Base-by-base conservation (phyloP, 1,140 invertebrate species). In the Hyposmocoma kahamanoa region DNA sequence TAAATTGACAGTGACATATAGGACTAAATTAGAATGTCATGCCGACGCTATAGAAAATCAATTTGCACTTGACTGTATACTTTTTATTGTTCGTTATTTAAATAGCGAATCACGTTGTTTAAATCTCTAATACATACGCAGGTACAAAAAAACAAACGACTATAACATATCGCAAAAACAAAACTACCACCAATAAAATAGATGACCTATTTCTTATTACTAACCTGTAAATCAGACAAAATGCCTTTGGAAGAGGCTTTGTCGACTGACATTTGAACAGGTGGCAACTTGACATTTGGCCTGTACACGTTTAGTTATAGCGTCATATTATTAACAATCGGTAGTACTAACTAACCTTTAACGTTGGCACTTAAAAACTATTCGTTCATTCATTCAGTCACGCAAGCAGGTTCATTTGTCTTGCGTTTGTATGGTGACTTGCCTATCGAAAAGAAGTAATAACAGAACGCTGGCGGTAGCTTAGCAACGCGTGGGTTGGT, bases 1-100 rank as follows among this genome's bases (percentile, higher is more conserved):
- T 77, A 70, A 77, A 76, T 74, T 78, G 74, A 78, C 74, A 80
- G 64, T 73, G 74, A 78, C 70, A 75, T 71, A 74, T 68, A 64
- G 68, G 67, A 79, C 78, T 79, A 79, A 76, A 81, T 81, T 68
- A 75, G 59, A 72, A 75, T 72, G 66, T 72, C 72, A 72, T 51
- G 62, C 59, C 52, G 49, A 66, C 59, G 59, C 51, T 62, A 66
- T 59, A 52, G 52, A 69, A 74, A 72, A 72, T 71, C 62, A 57
- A 67, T 75, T 71, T 45, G 36, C 53, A 47, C 47, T 51, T 42
- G 54, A 70, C 70, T 69, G 58, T 71, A 60, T 67, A 56, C 50
- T 39, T 66, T 62, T 49, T 28, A 44, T 55, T 61, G 56, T 62
- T 62, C 32, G 58, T 60, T n/a, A n/a, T n/a, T n/a, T n/a, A n/a